Percentiles rank a stretch among this genome's conserved stretches.
phyloP scores from a whole-genome alignment of 2,888 invertebrate genomes.

The Aelia acuminata region DNA sequence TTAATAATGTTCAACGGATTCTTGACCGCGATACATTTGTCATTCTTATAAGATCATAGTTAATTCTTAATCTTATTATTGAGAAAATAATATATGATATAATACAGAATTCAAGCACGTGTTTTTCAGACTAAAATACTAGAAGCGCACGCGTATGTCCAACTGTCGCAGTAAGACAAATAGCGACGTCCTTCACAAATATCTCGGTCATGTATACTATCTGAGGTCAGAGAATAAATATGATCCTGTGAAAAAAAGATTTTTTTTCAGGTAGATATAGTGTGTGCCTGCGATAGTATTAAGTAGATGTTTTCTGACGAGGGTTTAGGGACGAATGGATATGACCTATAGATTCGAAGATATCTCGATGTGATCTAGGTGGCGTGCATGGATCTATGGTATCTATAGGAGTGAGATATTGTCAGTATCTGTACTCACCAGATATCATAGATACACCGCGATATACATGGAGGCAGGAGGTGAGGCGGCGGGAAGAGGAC shows the following conservation, averaged over 20 bases:
- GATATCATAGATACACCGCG: conserved; percentile 46
- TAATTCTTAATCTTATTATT: too few relatives aligned
- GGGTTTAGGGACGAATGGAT: too few relatives aligned
- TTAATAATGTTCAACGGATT: too few relatives aligned
- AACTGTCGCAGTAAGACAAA: conserved; percentile 40
- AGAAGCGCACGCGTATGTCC: background rate
- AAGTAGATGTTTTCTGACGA: too few relatives aligned
- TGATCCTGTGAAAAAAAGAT: too few relatives aligned
- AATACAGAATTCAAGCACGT: background rate
- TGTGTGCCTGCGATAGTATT: too few relatives aligned
- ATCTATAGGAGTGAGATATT: background rate
- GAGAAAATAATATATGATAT: too few relatives aligned
- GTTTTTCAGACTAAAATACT: background rate
- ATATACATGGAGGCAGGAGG: conserved; percentile 19
- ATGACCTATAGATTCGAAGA: background rate
- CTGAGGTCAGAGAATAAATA: background rate
- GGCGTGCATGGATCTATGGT: background rate
- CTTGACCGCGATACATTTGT: too few relatives aligned
- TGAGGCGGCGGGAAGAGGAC: conserved; percentile 25
- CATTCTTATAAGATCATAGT: too few relatives aligned
- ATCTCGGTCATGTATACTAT: background rate
- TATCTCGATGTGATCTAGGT: background rate
- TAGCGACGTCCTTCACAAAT: background rate
- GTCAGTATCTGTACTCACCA: conserved; percentile 30
- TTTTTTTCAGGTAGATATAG: too few relatives aligned